Evolutionary conservation across 2,113 vertebrate species (phyloP), one percentile per base, ranked within the genome.

Genomic region (Chascanopsetta lugubris): DNA sequence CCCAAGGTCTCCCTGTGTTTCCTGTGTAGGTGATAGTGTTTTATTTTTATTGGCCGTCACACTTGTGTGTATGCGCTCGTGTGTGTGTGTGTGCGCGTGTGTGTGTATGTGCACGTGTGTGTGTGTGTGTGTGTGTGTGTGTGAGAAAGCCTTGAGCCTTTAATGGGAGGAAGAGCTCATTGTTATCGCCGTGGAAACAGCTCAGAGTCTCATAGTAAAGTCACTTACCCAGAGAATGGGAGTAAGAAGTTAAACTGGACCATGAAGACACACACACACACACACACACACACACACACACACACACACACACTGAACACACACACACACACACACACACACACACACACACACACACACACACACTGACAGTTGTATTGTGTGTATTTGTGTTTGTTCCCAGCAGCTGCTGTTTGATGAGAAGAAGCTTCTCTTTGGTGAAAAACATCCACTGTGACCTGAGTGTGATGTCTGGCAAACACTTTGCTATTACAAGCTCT

Each of bases 141-240:
- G n/a, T n/a, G n/a, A n/a, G n/a, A n/a, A n/a, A n/a, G 61, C 69
- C 61, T 70, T 77, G 61, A 76, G 24, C 9, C 20, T 73, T 72
- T 65, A 87, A 84, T 74, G 70, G 80, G 51, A 87, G 89, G 85
- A 88, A 89, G 61, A 69, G 65, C 58, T 72, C 76, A 80, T 81
- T 88, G 88, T 91, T 88, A 36, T 81, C 25, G 24, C 38, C 11
- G 30, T 83, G 85, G 79, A 88, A 88, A 87, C 43, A 43, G 20
- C 22, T n/a, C n/a, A 42, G 56, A 74, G 40, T 18, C 57, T 72
- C 38, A 6, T 0, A 66, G 40, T 46, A n/a, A 34, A 40, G 65
- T 64, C 53, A 46, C 27, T 61, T 61, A 53, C 13, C 26, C 47
- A 42, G 47, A 61, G 53, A 50, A 22, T 5, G 69, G 53, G 8